Base-by-base conservation (phyloP, 92 coral and sea anemone genomes). In the Micromussa lordhowensis region DNA sequence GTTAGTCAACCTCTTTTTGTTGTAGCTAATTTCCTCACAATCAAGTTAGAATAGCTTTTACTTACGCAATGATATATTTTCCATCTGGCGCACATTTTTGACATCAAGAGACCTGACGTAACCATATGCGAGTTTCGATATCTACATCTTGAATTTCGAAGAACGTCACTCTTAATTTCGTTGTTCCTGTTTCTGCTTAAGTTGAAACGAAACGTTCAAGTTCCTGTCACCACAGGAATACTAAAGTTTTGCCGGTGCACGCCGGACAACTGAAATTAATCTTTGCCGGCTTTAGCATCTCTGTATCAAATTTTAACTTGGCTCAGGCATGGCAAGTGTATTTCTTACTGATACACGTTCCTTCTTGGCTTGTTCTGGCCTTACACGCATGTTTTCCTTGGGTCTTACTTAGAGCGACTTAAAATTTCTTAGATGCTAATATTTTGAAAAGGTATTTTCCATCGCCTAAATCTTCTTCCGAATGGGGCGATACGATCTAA, bases 1-100 rank as follows among this genome's bases (percentile, higher is more conserved):
- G 99, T 96, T 15, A 86, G 94, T 86, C 77, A 7, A 44, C 61
- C 8, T 19, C 21, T 18, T 5, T 34, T 1, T 19, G 16, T 48
- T 58, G 26, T 26, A 2, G 0, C 21, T 15, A 17, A 35, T 68
- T 54, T 32, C 16, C 38, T 54, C 5, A 36, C 69, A 55, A 69
- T 81, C 19, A 35, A 36, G 24, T 73, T 15, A 6, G n/a, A 36
- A 73, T 8, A 19, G 21, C 12, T 21, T 17, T 35, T 10, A 10
- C 26, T 4, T 18, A 8, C 61, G 28, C 28, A 68, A 68, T 73
- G 14, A 21, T 36, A 14, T 16, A 34, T 73, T 34, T 34, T 38
- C 22, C 49, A 73, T 21, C 78, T 13, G 51, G 40, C 24, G 17
- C 32, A 66, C 34, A 26, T 10, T 11, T 26, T 12, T 11, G 2